Evolutionary conservation across 2,797 vertebrate species (phyloP), one percentile per base, ranked within the genome.

Genomic region (Tokudaia muenninki): DNA sequence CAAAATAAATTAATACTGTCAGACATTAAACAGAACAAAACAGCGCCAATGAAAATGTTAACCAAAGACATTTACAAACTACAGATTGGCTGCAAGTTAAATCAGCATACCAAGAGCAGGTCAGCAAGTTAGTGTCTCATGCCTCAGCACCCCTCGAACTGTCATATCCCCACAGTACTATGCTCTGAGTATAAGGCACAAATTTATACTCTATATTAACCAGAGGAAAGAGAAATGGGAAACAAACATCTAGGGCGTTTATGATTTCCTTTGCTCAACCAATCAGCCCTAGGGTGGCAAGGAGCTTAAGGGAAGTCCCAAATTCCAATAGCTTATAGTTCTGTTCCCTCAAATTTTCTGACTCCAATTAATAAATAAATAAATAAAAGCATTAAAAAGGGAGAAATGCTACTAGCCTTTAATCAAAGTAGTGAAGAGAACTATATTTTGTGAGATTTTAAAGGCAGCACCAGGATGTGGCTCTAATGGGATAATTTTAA

Each of bases 1-100:
- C 34, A 87, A 94, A 95, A 94, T 96, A 98, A 97, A 94, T 97
- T 94, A 95, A 96, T 41, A 97, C 70, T 91, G 78, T 98, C 94
- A 95, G 86, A 97, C 78, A 84, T 65, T 87, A 70, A 91, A 84
- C 61, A 91, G 81, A 97, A 94, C 17, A 94, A 94, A 97, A 93
- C 74, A n/a, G 22, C 65, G 26, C 59, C 92, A 92, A 67, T 96
- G 96, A 95, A 97, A 97, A 74, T 74, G 47, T 92, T 83, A 95
- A 92, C 70, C 97, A 97, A 91, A 90, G 94, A 94, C 57, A 96
- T 63, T 72, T 61, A 26, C n/a, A 79, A 97, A 87, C 14, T 93
- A 70, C 10, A 89, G 74, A 84, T 52, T 79, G 22, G 96, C 63
- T n/a, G 24, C 78, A 96, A 67, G n/a, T 96, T 70, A 95, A 75